Evolutionary conservation across 2,113 vertebrate species (phyloP), one percentile per base, ranked within the genome.

Genomic region (Pogonocichla stellata): DNA sequence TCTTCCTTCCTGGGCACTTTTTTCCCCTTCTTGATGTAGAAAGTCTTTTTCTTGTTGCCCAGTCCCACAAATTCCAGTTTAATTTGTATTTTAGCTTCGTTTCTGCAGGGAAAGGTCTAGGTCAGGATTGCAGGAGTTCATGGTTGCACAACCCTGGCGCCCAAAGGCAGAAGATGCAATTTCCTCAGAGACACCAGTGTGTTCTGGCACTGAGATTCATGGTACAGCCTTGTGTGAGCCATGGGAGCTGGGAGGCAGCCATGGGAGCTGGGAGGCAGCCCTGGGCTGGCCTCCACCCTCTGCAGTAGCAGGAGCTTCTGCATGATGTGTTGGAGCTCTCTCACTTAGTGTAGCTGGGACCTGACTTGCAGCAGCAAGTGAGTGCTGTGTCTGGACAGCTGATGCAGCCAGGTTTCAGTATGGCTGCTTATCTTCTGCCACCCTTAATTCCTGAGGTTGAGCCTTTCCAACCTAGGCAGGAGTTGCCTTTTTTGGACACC

Each of bases 201-300:
- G 4, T 15, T 8, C 22, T 13, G 3, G 29, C 4, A 17, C 45
- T 3, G 8, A 61, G 56, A 38, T 69, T 12, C 0, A 0, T 24
- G 51, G 34, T 25, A 4, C 6, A 19, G 65, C 70, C 50, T 2
- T 3, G 1, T 23, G 25, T 22, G 33, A 56, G 80, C 50, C 0
- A 0, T 34, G 45, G 26, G 36, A 80, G 42, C 67, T 66, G 62
- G 57, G 62, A 72, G 47, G 18, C 47, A 38, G 48, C 28, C 0
- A 0, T 34, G 45, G 26, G 36, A 80, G 42, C 67, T 66, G 62
- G 57, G 62, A 73, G 48, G 18, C 47, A 34, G 48, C 28, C 14
- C 19, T 36, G 28, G 58, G 33, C 43, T 64, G 65, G 20, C 43
- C 12, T 78, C 14, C 2, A 3, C 29, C 60, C 58, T 51, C 60